phyloP scores from a whole-genome alignment of 2,888 invertebrate species.

The Phrixothrix hirtus region DNA sequence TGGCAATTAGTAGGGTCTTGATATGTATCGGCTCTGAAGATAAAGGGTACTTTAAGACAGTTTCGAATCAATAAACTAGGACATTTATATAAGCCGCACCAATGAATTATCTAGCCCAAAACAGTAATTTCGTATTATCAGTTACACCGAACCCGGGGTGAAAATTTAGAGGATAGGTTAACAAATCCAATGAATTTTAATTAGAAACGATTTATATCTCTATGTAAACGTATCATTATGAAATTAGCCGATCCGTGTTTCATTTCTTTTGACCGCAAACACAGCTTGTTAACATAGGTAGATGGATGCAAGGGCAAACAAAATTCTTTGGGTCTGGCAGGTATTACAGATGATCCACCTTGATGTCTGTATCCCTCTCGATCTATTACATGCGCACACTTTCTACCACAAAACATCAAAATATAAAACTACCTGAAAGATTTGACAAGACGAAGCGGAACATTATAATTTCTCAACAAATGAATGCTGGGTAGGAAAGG shows the following conservation, averaged over 20 bases:
- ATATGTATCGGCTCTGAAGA: constrained; percentile 14
- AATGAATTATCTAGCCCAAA: no score
- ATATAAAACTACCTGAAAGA: constrained; percentile 7
- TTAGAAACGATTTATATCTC: not conserved
- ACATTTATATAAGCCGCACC: no score
- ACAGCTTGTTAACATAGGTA: constrained; percentile 35
- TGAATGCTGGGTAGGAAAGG: no score
- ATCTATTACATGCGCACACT: constrained; percentile 10
- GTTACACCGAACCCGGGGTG: no score
- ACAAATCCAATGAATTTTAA: constrained; percentile 6
- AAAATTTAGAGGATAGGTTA: no score
- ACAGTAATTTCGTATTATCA: no score
- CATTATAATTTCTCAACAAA: constrained; percentile 5
- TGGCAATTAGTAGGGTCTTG: constrained; percentile 14
- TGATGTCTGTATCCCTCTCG: constrained; percentile 30
- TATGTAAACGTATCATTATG: constrained; percentile 3
- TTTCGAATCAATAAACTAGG: no score
- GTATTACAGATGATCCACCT: constrained; percentile 35
- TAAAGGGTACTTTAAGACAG: constrained; percentile 8
- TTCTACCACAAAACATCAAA: constrained; percentile 4
- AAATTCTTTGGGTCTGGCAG: constrained; percentile 35
- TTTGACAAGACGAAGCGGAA: not conserved
- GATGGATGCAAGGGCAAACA: constrained; percentile 32
- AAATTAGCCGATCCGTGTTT: constrained; percentile 18
- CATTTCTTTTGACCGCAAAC: constrained; percentile 3